Evolutionary conservation across 2,113 vertebrate genomes (phyloP).

Genomic region (Egretta garzetta): DNA sequence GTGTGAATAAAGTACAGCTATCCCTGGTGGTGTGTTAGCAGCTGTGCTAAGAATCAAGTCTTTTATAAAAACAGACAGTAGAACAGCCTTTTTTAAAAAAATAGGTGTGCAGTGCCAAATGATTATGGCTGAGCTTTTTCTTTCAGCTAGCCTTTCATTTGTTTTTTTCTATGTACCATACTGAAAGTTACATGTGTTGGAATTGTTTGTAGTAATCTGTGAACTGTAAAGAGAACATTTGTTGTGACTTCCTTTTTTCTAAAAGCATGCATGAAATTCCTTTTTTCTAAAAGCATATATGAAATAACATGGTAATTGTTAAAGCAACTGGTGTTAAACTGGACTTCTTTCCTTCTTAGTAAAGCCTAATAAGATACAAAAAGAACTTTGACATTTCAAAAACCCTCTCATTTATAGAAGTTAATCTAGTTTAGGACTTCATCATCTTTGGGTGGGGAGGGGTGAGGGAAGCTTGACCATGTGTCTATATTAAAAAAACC

Average conservation of each 20-base stretch:
- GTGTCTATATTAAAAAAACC: not conserved
- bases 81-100: not conserved
- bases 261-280: not conserved
- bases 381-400: not conserved
- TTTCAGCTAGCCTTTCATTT: not conserved
- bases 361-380: not conserved
- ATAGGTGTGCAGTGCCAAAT: not conserved
- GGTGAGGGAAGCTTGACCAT: not conserved
- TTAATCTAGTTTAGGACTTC: not conserved
- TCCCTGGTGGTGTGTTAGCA: not conserved
- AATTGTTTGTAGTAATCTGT: not conserved
- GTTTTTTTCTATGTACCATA: not conserved
- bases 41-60: not conserved
- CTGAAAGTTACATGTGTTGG: not conserved
- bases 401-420: not conserved
- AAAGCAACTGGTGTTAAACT: not conserved
- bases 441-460: not conserved
- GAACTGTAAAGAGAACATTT: slow-evolving; percentile 18
- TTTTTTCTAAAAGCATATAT: not conserved
- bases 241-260: not conserved
- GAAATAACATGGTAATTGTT: not conserved
- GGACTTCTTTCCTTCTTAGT: not conserved
- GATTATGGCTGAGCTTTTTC: not conserved
- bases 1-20: not conserved
- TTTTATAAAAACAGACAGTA: not conserved